Evolutionary conservation across 1,140 invertebrate species (phyloP).

Genomic region (Drosophila pandora): DNA sequence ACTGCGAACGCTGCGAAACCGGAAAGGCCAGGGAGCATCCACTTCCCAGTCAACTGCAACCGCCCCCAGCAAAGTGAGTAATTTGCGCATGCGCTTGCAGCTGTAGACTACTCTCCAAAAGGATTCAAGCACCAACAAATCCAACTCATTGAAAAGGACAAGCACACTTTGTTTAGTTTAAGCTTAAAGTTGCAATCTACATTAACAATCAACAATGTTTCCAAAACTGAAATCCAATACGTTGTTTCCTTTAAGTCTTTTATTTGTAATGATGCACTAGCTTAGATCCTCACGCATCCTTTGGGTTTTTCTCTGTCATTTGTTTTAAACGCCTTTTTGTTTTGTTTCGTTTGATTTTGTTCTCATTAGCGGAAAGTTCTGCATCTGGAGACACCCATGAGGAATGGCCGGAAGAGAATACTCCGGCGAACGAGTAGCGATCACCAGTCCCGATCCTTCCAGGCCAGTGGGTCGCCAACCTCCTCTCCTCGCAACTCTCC

Average conservation of each 20-base stretch:
- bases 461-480: constrained; percentile 9
- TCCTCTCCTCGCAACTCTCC: constrained; percentile 36
- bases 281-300: neutral
- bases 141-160: neutral
- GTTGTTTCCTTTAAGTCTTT: constrained; percentile 39
- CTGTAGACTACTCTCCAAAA: constrained; percentile 45
- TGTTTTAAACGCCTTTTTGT: constrained; percentile 13
- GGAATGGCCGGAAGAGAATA: constrained; percentile 67
- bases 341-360: constrained; percentile 26
- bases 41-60: constrained; percentile 17
- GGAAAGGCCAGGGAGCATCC: constrained; percentile 14
- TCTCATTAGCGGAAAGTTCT: constrained; percentile 54
- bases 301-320: constrained; percentile 7
- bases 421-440: constrained; percentile 30
- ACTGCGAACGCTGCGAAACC: constrained; percentile 50
- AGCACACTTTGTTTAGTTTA: constrained; percentile 22
- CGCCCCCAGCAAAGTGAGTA: constrained; percentile 70
- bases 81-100: constrained; percentile 54
- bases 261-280: neutral
- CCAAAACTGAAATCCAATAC: constrained; percentile 35
- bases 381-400: constrained; percentile 60
- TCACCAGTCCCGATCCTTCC: neutral
- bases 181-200: constrained; percentile 35
- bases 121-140: constrained; percentile 10
- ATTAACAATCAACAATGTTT: constrained; percentile 51